Percentiles rank a stretch among this genome's conserved stretches.
Evolutionary conservation across 2,113 vertebrate genomes (phyloP).

Genomic region (Lampris incognitus): DNA sequence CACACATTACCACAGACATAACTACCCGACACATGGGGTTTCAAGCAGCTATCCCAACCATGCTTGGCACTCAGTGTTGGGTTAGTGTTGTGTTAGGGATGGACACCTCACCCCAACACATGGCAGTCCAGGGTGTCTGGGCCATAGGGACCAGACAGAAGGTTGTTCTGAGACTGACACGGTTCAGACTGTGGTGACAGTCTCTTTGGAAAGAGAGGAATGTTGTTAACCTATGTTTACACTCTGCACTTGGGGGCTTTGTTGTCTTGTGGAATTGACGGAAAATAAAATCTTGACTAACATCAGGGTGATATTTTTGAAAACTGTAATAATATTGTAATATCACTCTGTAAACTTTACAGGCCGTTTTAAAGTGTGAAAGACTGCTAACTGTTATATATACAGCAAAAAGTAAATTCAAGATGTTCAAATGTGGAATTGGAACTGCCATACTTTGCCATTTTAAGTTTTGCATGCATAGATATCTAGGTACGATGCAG

Average conservation of each 20-base stretch:
- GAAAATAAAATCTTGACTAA: background rate
- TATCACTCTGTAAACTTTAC: background rate
- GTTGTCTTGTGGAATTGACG: background rate
- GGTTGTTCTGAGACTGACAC: conserved; percentile 29
- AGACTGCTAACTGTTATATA: background rate
- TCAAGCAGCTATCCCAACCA: conserved; percentile 73
- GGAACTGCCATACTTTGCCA: background rate
- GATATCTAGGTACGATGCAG: too few relatives aligned
- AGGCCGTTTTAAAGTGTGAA: too few relatives aligned
- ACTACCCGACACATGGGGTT: conserved; percentile 70
- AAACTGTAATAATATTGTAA: background rate
- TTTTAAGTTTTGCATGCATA: too few relatives aligned
- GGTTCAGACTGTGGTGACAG: conserved; percentile 64
- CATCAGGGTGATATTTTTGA: background rate
- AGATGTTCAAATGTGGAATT: background rate
- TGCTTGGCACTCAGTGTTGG: conserved; percentile 70
- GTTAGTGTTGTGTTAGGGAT: conserved; percentile 72
- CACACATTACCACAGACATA: conserved; percentile 64
- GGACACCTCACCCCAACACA: conserved; percentile 70
- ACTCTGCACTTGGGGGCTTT: conserved; percentile 38
- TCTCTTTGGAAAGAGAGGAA: conserved; percentile 49
- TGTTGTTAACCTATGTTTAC: conserved; percentile 66
- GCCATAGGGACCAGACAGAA: conserved; percentile 39
- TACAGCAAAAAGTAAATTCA: background rate
- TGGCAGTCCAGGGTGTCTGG: conserved; percentile 47